Base-by-base conservation (phyloP, 2,113 vertebrate genomes). In the Hyaena hyaena region DNA sequence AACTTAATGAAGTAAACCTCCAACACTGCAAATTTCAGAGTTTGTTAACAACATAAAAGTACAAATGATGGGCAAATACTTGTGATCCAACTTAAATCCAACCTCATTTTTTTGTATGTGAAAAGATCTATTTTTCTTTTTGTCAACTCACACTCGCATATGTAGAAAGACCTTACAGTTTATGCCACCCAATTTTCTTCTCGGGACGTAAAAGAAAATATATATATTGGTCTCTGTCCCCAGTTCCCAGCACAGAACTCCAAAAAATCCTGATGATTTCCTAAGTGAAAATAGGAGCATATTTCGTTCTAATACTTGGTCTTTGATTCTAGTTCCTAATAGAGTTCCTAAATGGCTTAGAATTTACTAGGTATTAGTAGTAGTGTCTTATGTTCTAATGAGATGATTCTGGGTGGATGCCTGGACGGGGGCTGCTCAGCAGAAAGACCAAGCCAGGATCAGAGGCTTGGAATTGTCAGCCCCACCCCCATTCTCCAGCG, bases 61-160 rank as follows among this genome's bases (percentile, higher is more conserved):
- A 31, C 83, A 93, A 88, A 95, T 63, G 39, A 73, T 43, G 81
- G 16, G 82, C 58, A 93, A 76, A 69, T 96, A 63, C 65, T 58
- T 80, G 48, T 83, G 73, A 97, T 84, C 43, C 33, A 89, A 79
- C 17, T 87, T 95, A 61, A 88, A n/a, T 76, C 19, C 74, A 31
- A 10, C 73, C 63, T 92, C 5, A 4, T 76, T 68, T 73, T 55
- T 73, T 73, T 12, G 9, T 81, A 66, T 48, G 73, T 84, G 55
- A 82, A 45, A 58, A 43, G 28, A 94, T 80, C 39, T 74, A 8
- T 53, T 85, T 77, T 83, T 97, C 74, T 93, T 87, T 88, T 55
- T 1, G 16, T 76, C n/a, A 55, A 3, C 65, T 95, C 81, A 55
- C 8, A 66, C 26, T 35, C 63, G 90, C 35, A 68, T 4, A 21